phyloP scores from a whole-genome alignment of 2,888 invertebrate species.

The Limenitis camilla region DNA sequence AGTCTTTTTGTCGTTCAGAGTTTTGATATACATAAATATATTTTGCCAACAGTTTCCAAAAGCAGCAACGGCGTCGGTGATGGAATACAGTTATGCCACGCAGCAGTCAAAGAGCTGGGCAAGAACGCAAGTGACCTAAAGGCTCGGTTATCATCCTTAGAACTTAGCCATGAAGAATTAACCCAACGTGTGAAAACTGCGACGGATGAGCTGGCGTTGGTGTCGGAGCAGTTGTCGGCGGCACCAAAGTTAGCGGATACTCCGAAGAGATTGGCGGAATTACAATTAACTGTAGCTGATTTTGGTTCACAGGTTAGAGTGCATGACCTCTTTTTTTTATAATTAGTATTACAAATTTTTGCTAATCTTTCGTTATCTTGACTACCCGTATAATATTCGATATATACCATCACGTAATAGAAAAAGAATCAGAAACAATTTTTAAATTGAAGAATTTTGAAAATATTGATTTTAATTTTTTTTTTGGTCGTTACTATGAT shows the following conservation, averaged over 20 bases:
- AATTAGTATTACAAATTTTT: no score
- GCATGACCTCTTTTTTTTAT: no score
- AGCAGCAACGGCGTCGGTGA: constrained; percentile 81
- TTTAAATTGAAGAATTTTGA: no score
- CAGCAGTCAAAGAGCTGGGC: constrained; percentile 78
- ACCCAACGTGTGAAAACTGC: constrained; percentile 54
- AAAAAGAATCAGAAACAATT: no score
- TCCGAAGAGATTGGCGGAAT: constrained; percentile 69
- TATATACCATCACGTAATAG: no score
- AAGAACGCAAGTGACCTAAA: constrained; percentile 79
- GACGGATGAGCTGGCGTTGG: constrained; percentile 61
- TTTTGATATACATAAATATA: no score
- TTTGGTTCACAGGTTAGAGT: constrained; percentile 72
- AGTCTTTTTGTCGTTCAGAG: no score
- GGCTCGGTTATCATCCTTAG: constrained; percentile 72
- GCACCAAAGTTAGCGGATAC: constrained; percentile 76
- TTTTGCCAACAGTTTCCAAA: constrained; percentile 72
- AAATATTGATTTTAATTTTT: no score
- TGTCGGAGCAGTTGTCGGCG: constrained; percentile 74
- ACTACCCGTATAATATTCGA: no score
- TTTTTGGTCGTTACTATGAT: no score
- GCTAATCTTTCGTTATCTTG: neutral
- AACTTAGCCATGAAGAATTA: constrained; percentile 66
- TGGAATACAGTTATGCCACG: constrained; percentile 81
- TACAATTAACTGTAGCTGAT: constrained; percentile 73